Evolutionary conservation across 2,113 vertebrate species (phyloP).

Genomic region (Ginglymostoma cirratum): DNA sequence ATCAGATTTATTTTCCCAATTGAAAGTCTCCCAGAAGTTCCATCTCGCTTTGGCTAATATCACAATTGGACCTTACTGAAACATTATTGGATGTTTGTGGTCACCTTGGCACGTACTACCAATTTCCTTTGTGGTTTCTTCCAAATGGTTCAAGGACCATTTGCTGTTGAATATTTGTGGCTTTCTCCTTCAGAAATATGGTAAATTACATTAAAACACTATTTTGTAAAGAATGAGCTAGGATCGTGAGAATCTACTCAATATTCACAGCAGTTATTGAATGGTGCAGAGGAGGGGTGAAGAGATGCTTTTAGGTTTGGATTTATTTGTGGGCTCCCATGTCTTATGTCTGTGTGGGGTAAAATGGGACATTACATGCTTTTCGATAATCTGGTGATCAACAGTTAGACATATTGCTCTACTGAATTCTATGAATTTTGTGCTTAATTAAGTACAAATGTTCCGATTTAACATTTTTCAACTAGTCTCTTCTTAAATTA

Average conservation of each 20-base stretch:
- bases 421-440: neutral
- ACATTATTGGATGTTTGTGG: neutral
- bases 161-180: neutral
- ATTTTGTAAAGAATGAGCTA: neutral
- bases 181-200: neutral
- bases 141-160: neutral
- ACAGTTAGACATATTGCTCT: neutral
- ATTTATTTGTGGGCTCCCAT: neutral
- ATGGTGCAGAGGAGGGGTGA: neutral
- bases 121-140: constrained; percentile 20
- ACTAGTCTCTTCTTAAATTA: neutral
- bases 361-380: neutral
- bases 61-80: neutral
- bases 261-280: neutral
- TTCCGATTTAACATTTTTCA: neutral
- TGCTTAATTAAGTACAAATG: neutral
- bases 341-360: neutral
- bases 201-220: neutral
- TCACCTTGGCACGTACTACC: constrained; percentile 15
- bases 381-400: neutral
- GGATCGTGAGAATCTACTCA: neutral
- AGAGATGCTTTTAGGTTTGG: neutral
- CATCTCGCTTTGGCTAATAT: neutral
- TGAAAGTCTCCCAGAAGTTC: neutral
- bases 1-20: constrained; percentile 1